Percentiles rank a stretch among this genome's conserved stretches.
Evolutionary conservation across 2,888 invertebrate species (phyloP).

Genomic region (Ophraella communa): DNA sequence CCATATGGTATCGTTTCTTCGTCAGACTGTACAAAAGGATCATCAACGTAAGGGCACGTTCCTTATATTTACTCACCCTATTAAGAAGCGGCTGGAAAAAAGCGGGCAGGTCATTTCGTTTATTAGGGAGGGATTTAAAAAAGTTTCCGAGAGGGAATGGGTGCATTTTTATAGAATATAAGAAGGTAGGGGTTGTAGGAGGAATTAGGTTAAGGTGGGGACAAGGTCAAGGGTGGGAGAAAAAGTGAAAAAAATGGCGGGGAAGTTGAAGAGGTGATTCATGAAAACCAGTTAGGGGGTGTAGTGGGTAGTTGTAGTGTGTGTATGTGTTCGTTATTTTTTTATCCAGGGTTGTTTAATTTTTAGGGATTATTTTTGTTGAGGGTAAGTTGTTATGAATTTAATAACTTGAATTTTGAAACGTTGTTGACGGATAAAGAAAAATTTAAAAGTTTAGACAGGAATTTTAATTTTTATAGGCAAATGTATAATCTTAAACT

Average conservation of each 20-base stretch:
- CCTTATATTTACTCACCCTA: constrained; percentile 39
- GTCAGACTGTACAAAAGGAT: constrained; percentile 23
- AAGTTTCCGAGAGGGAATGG: constrained; percentile 45
- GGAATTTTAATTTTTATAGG: too few species aligned
- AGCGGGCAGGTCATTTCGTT: constrained; percentile 51
- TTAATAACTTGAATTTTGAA: background rate
- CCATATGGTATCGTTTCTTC: constrained; percentile 5
- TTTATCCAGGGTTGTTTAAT: constrained; percentile 27
- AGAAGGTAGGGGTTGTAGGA: constrained; percentile 42
- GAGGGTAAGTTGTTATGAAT: constrained; percentile 14
- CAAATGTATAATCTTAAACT: too few species aligned
- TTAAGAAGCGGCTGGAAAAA: constrained; percentile 42
- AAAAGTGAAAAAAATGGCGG: constrained; percentile 38
- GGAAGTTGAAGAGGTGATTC: constrained; percentile 38
- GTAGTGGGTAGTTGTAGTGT: constrained; percentile 18
- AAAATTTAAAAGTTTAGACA: background rate
- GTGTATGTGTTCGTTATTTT: constrained; percentile 30
- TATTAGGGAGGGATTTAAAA: constrained; percentile 52
- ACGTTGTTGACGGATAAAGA: background rate
- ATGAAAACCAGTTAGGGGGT: constrained; percentile 35
- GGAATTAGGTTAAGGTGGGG: constrained; percentile 31
- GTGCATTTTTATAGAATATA: constrained; percentile 43
- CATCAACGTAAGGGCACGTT: constrained; percentile 17
- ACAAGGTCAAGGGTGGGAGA: constrained; percentile 37
- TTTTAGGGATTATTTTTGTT: constrained; percentile 12